These are phyloP conservation scores for Enteromius anoplus DNA, from an alignment of 2,797 vertebrate species.

Conservation along the genomic window DNA sequence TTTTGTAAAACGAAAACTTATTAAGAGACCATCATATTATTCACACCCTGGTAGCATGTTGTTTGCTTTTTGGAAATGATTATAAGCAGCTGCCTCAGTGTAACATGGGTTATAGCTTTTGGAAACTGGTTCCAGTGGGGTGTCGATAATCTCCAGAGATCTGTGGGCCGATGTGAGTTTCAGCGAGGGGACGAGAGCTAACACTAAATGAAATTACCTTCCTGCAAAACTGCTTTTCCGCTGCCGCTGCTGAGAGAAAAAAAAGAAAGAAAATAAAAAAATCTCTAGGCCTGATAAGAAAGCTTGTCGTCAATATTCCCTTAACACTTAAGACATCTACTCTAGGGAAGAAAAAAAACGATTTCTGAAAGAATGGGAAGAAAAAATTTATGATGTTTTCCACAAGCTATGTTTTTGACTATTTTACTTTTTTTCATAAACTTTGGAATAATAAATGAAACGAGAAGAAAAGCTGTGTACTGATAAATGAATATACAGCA, in stretches of 20 bases:
- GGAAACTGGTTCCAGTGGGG: constrained; percentile 11
- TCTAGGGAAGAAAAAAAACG: neutral
- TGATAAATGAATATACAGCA: neutral
- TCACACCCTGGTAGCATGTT: neutral
- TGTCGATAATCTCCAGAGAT: constrained; percentile 11
- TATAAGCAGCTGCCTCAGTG: neutral
- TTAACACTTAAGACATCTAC: constrained; percentile 23
- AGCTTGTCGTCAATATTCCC: constrained; percentile 21
- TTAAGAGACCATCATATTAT: neutral
- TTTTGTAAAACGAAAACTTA: neutral
- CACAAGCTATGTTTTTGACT: constrained; percentile 2
- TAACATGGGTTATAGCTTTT: neutral
- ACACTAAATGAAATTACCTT: constrained; percentile 42
- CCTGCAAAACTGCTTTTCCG: constrained; percentile 3
- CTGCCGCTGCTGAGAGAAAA: neutral
- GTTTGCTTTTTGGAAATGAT: neutral
- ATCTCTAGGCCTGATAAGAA: constrained; percentile 29
- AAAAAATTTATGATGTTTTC: constrained; percentile 34
- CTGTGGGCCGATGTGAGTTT: neutral
- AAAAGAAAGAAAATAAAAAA: neutral
- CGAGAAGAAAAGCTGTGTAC: neutral
- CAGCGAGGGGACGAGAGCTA: neutral
- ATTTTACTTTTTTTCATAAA: neutral
- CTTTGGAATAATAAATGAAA: constrained; percentile 36
- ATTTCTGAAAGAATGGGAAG: constrained; percentile 36